Evolutionary conservation across 2,113 vertebrate genomes (phyloP), one percentile per base, ranked within the genome.

Genomic region (Peromyscus maniculatus): DNA sequence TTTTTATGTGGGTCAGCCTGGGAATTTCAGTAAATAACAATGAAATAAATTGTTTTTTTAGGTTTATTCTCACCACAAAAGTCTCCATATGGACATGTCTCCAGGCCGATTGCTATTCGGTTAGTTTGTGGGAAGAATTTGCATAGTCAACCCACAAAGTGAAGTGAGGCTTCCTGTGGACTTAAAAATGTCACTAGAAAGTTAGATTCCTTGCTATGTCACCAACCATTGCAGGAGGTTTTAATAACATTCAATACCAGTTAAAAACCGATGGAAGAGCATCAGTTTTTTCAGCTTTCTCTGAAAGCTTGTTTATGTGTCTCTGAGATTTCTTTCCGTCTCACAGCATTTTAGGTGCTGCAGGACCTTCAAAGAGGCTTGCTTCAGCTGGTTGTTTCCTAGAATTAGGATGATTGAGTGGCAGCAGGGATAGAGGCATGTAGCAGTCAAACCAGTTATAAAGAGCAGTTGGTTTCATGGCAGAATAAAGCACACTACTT

Each of bases 401-500:
- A 94, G 66, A 91, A 98, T 98, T 57, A 97, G 31, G 79, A 94
- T 77, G n/a, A 97, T 66, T 1, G 97, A 95, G 28, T 97, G 96
- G 36, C 86, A 89, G 0, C 66, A 97, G 8, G 93, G 91, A 69
- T 92, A 98, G 15, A 72, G 2, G 13, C 1, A 2, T 5, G 55
- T 9, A 24, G 2, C 55, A 31, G 3, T 49, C 72, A 97, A 10
- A 28, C 86, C 91, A 46, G 82, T 91, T 66, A 78, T 22, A n/a
- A 97, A 49, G 3, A 94, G 39, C 8, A 93, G 9, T 55, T 79
- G 88, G 21, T 82, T 94, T 88, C 78, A 24, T 49, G 78, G 24
- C 7, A 66, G 0, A 59, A 1, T 0, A 46, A 19, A 78, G 17
- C 1, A 36, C 24, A 3, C 0, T 55, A 22, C 33, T 87, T 69